Base-by-base conservation (phyloP, 2,888 invertebrate species). In the Ectemnius continuus region DNA sequence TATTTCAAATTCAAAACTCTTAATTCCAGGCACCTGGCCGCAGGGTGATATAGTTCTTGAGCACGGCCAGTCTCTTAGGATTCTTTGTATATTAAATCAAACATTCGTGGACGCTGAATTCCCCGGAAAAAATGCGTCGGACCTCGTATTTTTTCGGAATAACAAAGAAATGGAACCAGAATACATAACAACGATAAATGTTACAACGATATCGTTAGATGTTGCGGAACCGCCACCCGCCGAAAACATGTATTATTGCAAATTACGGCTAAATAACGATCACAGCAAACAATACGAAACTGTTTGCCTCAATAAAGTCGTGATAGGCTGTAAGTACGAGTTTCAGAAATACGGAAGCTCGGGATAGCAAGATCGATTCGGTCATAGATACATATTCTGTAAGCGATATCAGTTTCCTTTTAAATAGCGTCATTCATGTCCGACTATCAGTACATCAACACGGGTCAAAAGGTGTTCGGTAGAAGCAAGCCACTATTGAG, bases 81-180 rank as follows among this genome's bases (percentile, higher is more conserved):
- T 96, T 82, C 93, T 91, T 73, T 96, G 96, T 89, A 91, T 93
- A 72, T 91, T 95, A 60, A 91, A 93, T 84, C 91, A 92, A 76
- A 85, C 87, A 26, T 81, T 79, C 26, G 80, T 87, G 74, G 89
- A 91, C 60, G 90, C 91, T 73, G 87, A 89, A 0, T 90, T 91
- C 52, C 91, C 92, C 80, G 91, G 93, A 23, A 91, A 91, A 84
- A 94, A 94, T 88, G 88, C 93, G 13, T 91, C 92, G 11, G 84
- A 91, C 80, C 88, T 94, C 60, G 87, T 89, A 61, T 94, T 93
- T 85, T 88, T 87, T 80, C 91, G 91, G 62, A 90, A 91, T 70
- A 80, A 87, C n/a, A 86, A 88, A 47, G 77, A 78, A 57, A 86
- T 93, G 73, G 90, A 92, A 28, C 76, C 84, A 4, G 91, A 92